Evolutionary conservation across 2,113 vertebrate genomes (phyloP), one percentile per base, ranked within the genome.

Genomic region (Cyprinodon variegatus): DNA sequence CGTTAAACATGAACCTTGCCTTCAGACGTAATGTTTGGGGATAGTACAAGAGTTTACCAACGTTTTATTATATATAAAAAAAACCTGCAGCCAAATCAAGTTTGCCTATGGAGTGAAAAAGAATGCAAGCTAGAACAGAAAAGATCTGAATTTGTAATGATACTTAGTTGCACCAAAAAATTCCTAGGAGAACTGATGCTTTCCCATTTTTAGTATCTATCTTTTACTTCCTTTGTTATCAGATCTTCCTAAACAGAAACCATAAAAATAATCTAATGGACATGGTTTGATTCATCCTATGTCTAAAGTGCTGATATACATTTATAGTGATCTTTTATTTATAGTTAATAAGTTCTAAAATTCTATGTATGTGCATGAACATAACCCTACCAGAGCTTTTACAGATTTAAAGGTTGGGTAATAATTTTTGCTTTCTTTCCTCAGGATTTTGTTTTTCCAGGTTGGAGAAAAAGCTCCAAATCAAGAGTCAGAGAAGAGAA

Each of bases 361-460:
- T 84, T 75, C 61, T 86, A 61, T 65, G 45, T 69, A 53, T 53
- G 15, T 5, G 8, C 4, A 53, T 14, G 48, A 53, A 1, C 67
- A 40, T 22, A 53, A 40, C 61, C 61, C 70, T 79, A 75, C 70
- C 79, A 78, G 65, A 64, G 66, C 70, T 83, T 81, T 78, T 7
- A 61, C 70, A 80, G 5, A 77, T 83, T 82, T 91, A 64, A 84
- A 83, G 74, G 82, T 82, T 45, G 6, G 50, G 20, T 20, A 20
- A 0, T 53, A 20, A 29, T 53, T 53, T 53, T 74, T 62, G 10
- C 39, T 1, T 64, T 22, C 85, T 83, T 66, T 86, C 86, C 72
- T 22, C 43, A 8, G 67, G 43, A 41, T 84, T 78, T 83, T 65
- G 81, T 20, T 10, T 65, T 84, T 79, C 84, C 86, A 91, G 76